These are phyloP conservation scores for Sus cebifrons DNA, from an alignment of 2,797 vertebrate species.

Conservation along the genomic window DNA sequence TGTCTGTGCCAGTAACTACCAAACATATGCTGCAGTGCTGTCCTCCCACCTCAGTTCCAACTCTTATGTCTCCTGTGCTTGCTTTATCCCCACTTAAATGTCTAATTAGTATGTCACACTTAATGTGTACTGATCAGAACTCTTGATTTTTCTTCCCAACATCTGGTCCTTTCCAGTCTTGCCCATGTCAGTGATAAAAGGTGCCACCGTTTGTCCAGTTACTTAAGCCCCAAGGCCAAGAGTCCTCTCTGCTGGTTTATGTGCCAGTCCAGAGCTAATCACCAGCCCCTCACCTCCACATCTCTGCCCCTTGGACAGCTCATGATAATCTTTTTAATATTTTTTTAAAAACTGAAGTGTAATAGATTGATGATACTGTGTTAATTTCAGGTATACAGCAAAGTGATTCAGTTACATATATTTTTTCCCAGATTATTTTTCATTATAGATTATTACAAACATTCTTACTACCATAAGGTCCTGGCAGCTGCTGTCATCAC, in stretches of 20 bases:
- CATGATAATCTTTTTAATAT: background rate
- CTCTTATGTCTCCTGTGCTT: background rate
- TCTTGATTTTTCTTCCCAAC: conserved; percentile 20
- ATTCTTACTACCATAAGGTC: background rate
- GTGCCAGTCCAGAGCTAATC: background rate
- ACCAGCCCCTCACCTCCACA: background rate
- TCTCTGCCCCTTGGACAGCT: background rate
- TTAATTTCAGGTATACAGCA: background rate
- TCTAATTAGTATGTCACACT: background rate
- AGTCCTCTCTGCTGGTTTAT: background rate
- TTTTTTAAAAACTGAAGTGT: background rate
- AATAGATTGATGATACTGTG: background rate
- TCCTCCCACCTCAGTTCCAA: background rate
- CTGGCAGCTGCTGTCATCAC: background rate
- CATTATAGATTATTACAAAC: background rate
- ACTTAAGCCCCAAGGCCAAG: background rate
- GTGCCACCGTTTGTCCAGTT: background rate
- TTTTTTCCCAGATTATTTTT: background rate
- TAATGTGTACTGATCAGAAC: background rate
- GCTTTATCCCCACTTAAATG: background rate
- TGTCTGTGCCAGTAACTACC: background rate
- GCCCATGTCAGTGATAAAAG: background rate
- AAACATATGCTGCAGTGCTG: background rate
- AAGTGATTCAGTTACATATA: background rate
- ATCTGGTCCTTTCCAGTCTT: conserved; percentile 7